phyloP scores from a whole-genome alignment of 2,888 invertebrate genomes.

The Ophraella communa region DNA sequence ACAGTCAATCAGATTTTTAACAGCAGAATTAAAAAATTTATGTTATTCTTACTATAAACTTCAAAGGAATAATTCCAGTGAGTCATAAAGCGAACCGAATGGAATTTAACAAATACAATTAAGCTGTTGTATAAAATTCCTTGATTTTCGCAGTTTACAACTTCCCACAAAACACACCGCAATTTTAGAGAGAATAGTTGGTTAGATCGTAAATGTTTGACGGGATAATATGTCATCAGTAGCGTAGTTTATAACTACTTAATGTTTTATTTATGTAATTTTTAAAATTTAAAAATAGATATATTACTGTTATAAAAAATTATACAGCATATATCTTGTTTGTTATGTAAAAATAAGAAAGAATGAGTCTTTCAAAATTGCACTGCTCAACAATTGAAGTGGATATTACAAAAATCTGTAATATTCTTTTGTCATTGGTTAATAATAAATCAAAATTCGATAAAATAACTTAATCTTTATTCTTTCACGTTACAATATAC shows the following conservation, averaged over 20 bases:
- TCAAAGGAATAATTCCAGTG: neutral
- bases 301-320: too few relatives aligned
- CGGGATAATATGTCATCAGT: neutral
- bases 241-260: neutral
- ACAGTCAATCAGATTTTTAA: neutral
- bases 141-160: neutral
- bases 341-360: too few relatives aligned
- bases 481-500: too few relatives aligned
- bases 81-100: constrained; percentile 6
- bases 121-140: constrained; percentile 1
- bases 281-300: too few relatives aligned
- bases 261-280: too few relatives aligned
- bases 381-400: too few relatives aligned
- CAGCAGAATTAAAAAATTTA: neutral
- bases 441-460: too few relatives aligned
- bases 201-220: neutral
- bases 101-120: constrained; percentile 11
- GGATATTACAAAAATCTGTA: too few relatives aligned
- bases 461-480: too few relatives aligned
- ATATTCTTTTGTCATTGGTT: too few relatives aligned
- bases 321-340: too few relatives aligned
- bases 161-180: constrained; percentile 9
- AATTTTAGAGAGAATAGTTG: constrained; percentile 3
- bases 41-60: neutral
- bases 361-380: too few relatives aligned